phyloP scores from a whole-genome alignment of 1,140 invertebrate genomes.

The Bombus haemorrhoidalis region DNA sequence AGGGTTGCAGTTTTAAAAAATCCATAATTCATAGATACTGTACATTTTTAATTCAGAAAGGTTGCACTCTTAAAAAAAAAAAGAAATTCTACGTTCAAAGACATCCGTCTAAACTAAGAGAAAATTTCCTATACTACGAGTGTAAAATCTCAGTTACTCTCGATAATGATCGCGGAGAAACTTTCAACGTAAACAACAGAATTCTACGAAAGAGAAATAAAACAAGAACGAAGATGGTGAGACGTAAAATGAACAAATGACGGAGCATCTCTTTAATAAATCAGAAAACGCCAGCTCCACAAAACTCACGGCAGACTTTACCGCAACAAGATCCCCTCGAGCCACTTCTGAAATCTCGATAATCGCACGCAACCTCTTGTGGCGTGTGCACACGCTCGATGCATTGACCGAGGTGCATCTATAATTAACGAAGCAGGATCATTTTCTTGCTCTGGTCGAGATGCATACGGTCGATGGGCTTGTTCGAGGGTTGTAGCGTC shows the following conservation, averaged over 20 bases:
- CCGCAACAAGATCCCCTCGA: background rate
- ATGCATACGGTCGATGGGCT: background rate
- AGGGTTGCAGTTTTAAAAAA: no score
- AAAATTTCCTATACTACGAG: background rate
- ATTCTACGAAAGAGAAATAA: background rate
- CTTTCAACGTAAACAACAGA: background rate
- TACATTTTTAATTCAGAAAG: no score
- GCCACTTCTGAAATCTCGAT: slow-evolving; percentile 24
- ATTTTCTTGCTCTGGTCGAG: background rate
- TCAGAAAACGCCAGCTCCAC: background rate
- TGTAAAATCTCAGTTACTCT: background rate
- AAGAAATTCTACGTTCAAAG: background rate
- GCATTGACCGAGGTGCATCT: slow-evolving; percentile 6
- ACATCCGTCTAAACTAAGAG: no score
- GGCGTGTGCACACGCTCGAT: slow-evolving; percentile 7
- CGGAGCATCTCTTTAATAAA: background rate
- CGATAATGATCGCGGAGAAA: background rate
- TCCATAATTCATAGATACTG: no score
- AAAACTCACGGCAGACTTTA: background rate
- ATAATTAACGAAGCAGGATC: slow-evolving; percentile 17
- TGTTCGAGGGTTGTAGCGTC: background rate
- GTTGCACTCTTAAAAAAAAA: background rate
- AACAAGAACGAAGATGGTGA: background rate
- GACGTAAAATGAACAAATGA: background rate
- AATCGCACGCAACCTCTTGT: background rate